Conservation (phyloP, 2,888 invertebrate species). For the Zaprionus bogoriensis region DNA sequence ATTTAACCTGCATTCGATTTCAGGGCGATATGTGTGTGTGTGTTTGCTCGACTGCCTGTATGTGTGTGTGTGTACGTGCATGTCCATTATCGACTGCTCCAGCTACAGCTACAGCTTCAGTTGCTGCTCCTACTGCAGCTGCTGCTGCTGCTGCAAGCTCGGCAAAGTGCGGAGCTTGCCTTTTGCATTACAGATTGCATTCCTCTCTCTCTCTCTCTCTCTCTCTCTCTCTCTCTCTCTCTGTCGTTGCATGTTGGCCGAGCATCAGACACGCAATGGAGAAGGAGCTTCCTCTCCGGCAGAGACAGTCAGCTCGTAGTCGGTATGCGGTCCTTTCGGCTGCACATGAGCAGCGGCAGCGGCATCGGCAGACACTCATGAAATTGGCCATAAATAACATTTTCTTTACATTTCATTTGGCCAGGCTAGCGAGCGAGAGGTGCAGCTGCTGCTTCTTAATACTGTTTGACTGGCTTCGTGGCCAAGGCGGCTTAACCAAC, state of each 20-base stretch:
- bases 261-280: slow-evolving; percentile 66
- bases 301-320: slow-evolving; percentile 17
- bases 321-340: not conserved
- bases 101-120: too few relatives aligned
- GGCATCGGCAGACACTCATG: slow-evolving; percentile 69
- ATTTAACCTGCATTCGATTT: slow-evolving; percentile 79
- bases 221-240: slow-evolving; percentile 30
- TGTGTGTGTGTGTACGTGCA: slow-evolving; percentile 34
- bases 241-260: slow-evolving; percentile 44
- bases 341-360: slow-evolving; percentile 56
- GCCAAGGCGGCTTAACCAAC: slow-evolving; percentile 64
- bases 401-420: slow-evolving; percentile 79
- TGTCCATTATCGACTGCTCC: slow-evolving; percentile 61
- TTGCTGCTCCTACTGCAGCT: slow-evolving; percentile 4
- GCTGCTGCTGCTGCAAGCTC: slow-evolving; percentile 39
- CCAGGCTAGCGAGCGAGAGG: slow-evolving; percentile 23
- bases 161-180: slow-evolving; percentile 64
- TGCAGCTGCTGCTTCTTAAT: slow-evolving; percentile 35
- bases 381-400: slow-evolving; percentile 79
- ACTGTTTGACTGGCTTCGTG: slow-evolving; percentile 46
- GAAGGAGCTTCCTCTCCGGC: slow-evolving; percentile 1
- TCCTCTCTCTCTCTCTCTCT: slow-evolving; percentile 46
- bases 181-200: slow-evolving; percentile 77
- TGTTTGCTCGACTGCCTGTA: not conserved
- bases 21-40: slow-evolving; percentile 19